Base-by-base conservation (phyloP, 2,888 invertebrate species). In the Stenotaenia linearis region DNA sequence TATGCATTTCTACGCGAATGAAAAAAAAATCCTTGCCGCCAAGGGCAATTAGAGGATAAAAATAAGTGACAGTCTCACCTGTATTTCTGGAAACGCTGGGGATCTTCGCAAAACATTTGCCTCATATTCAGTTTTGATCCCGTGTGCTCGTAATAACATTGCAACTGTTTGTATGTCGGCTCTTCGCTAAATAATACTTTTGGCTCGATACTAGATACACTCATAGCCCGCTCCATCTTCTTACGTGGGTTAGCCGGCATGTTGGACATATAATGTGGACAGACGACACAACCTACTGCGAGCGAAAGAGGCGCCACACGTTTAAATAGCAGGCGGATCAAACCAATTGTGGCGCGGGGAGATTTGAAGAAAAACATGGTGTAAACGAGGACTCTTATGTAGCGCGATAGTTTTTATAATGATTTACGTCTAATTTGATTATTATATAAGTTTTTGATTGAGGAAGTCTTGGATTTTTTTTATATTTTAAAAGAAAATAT, bases 91-190 rank as follows among this genome's bases (percentile, higher is more conserved):
- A 89, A 89, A 79, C 89, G 84, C 1, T 84, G 80, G 0, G 86
- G 83, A 82, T 89, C 88, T 18, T 83, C 82, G 40, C 84, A 82
- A 83, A 89, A 89, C 84, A 88, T 84, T n/a, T 87, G 83, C 23
- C 83, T 82, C 84, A 89, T 85, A 78, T 86, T 85, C 25, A 88
- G 82, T 32, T 83, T 84, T n/a, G 84, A 83, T 56, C 85, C 87
- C 82, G 86, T 84, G 12, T 84, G 81, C 35, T 86, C 84, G 82
- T 85, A 87, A 80, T 84, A 84, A 37, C 80, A 79, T 78, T 83
- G 81, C 32, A 86, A 83, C 78, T 84, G 82, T 77, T 84, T 82
- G 83, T 83, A 86, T 7, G 82, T 83, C n/a, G 82, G 81, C 79
- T 84, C 83, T 40, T 81, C 81, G 9, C 82, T 82, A 61, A 85